Conservation (phyloP, 2,113 vertebrate genomes). For the Triplophysa rosa region DNA sequence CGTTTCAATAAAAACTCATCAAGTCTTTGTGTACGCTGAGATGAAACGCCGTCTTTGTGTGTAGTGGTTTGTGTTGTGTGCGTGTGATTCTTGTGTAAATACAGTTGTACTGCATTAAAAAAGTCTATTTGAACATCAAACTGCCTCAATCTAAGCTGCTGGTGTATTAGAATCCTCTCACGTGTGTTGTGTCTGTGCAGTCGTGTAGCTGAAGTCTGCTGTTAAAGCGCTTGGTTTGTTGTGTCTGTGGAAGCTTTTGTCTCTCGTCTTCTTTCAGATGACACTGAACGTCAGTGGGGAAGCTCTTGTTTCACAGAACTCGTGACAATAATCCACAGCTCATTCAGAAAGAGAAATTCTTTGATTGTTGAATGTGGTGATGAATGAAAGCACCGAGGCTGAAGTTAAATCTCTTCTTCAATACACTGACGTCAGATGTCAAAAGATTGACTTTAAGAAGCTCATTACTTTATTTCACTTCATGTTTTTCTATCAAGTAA, state of each 20-base stretch:
- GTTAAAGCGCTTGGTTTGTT: too few relatives aligned
- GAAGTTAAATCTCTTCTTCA: conserved; percentile 43
- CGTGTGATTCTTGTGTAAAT: neutral
- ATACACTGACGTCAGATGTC: conserved; percentile 51
- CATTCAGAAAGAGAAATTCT: conserved; percentile 27
- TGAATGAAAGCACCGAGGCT: conserved; percentile 53
- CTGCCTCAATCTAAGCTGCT: too few relatives aligned
- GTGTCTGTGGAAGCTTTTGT: neutral
- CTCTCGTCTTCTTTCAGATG: neutral
- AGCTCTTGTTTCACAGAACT: neutral
- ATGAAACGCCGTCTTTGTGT: neutral
- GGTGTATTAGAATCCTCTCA: too few relatives aligned
- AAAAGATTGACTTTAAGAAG: conserved; percentile 15
- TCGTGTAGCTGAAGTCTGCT: too few relatives aligned
- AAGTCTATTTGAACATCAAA: too few relatives aligned
- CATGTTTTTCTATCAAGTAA: too few relatives aligned
- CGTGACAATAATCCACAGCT: conserved; percentile 13
- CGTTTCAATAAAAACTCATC: too few relatives aligned
- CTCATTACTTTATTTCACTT: too few relatives aligned
- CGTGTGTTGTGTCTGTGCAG: too few relatives aligned
- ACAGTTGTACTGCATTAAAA: neutral
- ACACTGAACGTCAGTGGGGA: neutral
- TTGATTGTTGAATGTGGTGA: conserved; percentile 23
- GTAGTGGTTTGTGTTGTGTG: too few relatives aligned
- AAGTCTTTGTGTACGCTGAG: too few relatives aligned